phyloP scores from a whole-genome alignment of 2,888 invertebrate genomes.

The Morpho achilles region DNA sequence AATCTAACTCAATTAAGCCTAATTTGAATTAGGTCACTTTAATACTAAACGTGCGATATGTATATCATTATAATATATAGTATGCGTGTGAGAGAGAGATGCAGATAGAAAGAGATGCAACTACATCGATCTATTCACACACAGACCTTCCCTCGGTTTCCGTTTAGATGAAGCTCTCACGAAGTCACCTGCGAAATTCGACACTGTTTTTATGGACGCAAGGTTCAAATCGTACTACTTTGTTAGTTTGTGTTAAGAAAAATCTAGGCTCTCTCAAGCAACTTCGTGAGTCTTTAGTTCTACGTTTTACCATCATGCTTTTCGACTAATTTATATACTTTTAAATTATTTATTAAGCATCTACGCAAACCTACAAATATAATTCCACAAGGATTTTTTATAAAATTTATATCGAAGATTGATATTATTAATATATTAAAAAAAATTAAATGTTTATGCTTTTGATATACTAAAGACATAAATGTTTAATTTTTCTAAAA shows the following conservation, averaged over 20 bases:
- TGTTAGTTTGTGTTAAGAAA: slow-evolving; percentile 46
- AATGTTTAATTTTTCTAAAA: too few relatives aligned
- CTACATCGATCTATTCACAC: slow-evolving; percentile 76
- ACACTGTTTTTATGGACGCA: slow-evolving; percentile 47
- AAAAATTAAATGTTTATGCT: too few relatives aligned
- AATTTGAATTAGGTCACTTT: too few relatives aligned
- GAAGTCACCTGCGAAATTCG: slow-evolving; percentile 77
- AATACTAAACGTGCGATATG: neutral
- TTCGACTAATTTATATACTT: slow-evolving; percentile 14
- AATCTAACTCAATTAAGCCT: too few relatives aligned
- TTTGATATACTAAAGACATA: too few relatives aligned
- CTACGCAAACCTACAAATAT: neutral
- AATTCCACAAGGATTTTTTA: neutral
- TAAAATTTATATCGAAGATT: too few relatives aligned
- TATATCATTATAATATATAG: slow-evolving; percentile 35
- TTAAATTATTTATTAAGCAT: neutral
- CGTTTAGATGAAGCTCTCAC: slow-evolving; percentile 68
- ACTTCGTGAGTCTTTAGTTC: slow-evolving; percentile 66
- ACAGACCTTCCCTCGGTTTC: slow-evolving; percentile 68
- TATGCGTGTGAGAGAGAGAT: slow-evolving; percentile 71
- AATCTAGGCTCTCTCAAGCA: slow-evolving; percentile 51
- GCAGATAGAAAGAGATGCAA: slow-evolving; percentile 63
- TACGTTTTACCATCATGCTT: slow-evolving; percentile 44
- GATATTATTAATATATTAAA: too few relatives aligned
- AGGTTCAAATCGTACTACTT: slow-evolving; percentile 41